Conservation (phyloP, 2,888 invertebrate genomes). For the Aleiodes leptofemur region DNA sequence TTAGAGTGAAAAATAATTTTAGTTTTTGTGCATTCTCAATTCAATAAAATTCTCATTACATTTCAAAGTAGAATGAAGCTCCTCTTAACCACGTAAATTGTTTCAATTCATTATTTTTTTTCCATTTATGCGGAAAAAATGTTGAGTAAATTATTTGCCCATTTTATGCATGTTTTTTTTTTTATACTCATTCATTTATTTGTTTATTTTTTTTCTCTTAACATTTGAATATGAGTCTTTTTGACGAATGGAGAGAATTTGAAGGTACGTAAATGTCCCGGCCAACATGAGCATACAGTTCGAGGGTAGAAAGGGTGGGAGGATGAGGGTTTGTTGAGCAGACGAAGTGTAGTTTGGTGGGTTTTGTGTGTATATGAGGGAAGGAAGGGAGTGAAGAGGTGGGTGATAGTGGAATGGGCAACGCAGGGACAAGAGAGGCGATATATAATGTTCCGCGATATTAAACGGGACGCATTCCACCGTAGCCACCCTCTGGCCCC, state of each 20-base stretch:
- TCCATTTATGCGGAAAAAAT: neutral
- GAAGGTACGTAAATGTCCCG: constrained; percentile 35
- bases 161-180: constrained; percentile 26
- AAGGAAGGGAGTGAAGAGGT: constrained; percentile 40
- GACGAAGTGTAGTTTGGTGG: constrained; percentile 36
- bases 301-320: constrained; percentile 50
- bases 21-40: neutral
- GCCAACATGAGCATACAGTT: constrained; percentile 48
- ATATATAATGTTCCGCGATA: constrained; percentile 76
- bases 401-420: constrained; percentile 54
- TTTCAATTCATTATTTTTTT: neutral
- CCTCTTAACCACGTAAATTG: neutral
- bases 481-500: constrained; percentile 71
- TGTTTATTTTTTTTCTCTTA: neutral
- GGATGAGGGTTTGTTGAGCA: constrained; percentile 47
- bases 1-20: neutral
- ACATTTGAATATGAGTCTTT: constrained; percentile 16
- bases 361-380: constrained; percentile 31
- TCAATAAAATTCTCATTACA: too few species aligned
- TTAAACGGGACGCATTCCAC: constrained; percentile 75
- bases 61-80: too few species aligned
- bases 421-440: constrained; percentile 72
- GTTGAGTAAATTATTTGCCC: constrained; percentile 10
- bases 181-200: constrained; percentile 24
- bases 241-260: constrained; percentile 34